Conservation (phyloP, 2,888 invertebrate genomes). For the Thymelicus sylvestris region DNA sequence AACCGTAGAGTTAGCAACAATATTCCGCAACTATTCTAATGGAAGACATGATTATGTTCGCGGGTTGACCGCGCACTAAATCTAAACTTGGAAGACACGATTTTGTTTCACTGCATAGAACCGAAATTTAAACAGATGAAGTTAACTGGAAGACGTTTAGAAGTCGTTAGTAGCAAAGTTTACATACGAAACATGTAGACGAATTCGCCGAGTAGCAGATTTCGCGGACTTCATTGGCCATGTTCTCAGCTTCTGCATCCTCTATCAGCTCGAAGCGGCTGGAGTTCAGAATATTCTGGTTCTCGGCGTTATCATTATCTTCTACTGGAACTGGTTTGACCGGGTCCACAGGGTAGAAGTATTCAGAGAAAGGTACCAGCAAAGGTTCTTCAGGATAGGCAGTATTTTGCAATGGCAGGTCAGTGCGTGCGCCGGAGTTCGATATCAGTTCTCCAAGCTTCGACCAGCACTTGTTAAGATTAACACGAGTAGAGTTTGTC, state of each 20-base stretch:
- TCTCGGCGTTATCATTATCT: slow-evolving; percentile 76
- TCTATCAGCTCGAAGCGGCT: slow-evolving; percentile 73
- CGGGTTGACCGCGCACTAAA: slow-evolving; percentile 64
- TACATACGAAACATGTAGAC: slow-evolving; percentile 76
- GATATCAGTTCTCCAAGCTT: slow-evolving; percentile 85
- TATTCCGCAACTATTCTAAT: slow-evolving; percentile 74
- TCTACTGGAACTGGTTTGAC: slow-evolving; percentile 72
- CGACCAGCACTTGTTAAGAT: slow-evolving; percentile 87
- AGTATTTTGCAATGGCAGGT: slow-evolving; percentile 80
- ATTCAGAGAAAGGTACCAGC: slow-evolving; percentile 71
- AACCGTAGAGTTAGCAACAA: slow-evolving; percentile 50
- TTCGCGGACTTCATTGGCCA: slow-evolving; percentile 84
- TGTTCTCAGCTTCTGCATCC: slow-evolving; percentile 81
- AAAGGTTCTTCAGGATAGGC: slow-evolving; percentile 74
- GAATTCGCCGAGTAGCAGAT: slow-evolving; percentile 76
- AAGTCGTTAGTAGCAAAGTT: slow-evolving; percentile 64
- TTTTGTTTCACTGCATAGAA: slow-evolving; percentile 82
- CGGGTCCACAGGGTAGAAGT: slow-evolving; percentile 73
- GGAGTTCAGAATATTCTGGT: slow-evolving; percentile 74
- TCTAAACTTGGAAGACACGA: slow-evolving; percentile 81
- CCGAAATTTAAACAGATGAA: slow-evolving; percentile 53
- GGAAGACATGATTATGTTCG: slow-evolving; percentile 74
- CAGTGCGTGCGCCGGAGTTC: slow-evolving; percentile 70
- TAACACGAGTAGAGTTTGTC: slow-evolving; percentile 84
- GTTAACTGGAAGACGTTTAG: slow-evolving; percentile 48